Conservation (phyloP, 2,113 vertebrate genomes). For the Eublepharis macularius region DNA sequence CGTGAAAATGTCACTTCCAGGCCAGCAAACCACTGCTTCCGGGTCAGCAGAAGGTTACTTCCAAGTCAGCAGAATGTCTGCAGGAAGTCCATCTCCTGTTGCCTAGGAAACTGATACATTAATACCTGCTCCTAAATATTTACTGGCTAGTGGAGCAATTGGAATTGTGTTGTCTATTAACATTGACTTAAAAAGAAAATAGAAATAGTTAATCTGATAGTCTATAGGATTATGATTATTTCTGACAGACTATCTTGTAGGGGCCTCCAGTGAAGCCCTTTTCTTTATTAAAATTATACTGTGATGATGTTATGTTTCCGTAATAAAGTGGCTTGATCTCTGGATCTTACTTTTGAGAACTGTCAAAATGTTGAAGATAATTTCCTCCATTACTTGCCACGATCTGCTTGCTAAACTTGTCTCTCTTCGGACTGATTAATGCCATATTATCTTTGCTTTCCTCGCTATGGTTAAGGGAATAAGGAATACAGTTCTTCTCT, state of each 20-base stretch:
- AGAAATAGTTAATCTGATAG: no score
- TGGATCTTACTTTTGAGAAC: constrained; percentile 62
- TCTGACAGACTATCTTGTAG: not conserved
- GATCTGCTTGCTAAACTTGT: not conserved
- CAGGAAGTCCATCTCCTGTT: not conserved
- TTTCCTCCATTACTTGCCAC: constrained; percentile 11
- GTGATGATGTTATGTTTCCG: not conserved
- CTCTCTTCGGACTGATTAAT: constrained; percentile 12
- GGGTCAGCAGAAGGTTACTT: no score
- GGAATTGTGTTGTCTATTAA: not conserved
- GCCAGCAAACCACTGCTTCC: no score
- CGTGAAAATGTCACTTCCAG: no score
- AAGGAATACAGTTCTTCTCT: constrained; percentile 38
- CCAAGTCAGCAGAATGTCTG: no score
- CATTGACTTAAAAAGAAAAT: not conserved
- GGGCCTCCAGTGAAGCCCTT: not conserved
- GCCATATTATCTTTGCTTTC: constrained; percentile 35
- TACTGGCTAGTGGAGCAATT: not conserved
- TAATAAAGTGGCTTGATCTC: constrained; percentile 4
- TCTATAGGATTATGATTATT: no score
- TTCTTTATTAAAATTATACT: not conserved
- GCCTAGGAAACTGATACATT: not conserved
- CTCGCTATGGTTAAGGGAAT: constrained; percentile 34
- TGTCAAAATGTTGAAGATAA: constrained; percentile 38
- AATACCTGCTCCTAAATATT: not conserved